A percentile compares a stretch with the other conserved stretches of the same genome.
Conservation (phyloP, 2,797 vertebrate species). For the Labeo calbasu region DNA sequence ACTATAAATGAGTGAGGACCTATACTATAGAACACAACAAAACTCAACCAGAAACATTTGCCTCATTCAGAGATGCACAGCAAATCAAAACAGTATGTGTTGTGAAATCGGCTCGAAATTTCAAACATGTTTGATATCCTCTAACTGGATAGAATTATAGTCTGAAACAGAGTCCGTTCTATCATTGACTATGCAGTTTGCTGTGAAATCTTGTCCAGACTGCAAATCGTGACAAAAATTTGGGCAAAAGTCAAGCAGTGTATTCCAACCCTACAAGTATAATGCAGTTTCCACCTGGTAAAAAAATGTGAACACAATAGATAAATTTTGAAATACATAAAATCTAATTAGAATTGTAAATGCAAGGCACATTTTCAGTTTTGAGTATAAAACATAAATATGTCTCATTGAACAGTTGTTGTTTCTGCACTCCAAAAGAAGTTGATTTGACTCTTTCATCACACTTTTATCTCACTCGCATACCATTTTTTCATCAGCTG, state of each 20-base stretch:
- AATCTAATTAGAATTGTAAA: not conserved
- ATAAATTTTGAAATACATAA: not conserved
- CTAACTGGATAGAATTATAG: not conserved
- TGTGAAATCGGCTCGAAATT: not conserved
- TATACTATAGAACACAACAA: not conserved
- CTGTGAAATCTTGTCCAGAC: not conserved
- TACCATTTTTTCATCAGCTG: constrained; percentile 84
- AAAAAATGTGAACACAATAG: not conserved
- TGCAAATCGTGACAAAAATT: not conserved
- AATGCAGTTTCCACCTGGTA: not conserved
- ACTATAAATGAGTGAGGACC: not conserved
- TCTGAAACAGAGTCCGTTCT: not conserved
- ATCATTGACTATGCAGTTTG: not conserved
- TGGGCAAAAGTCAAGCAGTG: not conserved
- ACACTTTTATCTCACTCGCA: constrained; percentile 56
- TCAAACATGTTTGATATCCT: not conserved
- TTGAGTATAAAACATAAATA: not conserved
- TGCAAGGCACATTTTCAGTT: not conserved
- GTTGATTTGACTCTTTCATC: constrained; percentile 12
- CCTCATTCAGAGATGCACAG: not conserved
- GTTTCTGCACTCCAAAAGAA: not conserved
- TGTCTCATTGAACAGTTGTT: not conserved
- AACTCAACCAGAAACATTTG: not conserved
- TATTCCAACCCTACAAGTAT: not conserved
- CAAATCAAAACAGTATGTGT: not conserved